A percentile compares a stretch with the other conserved stretches of the same genome.
Conservation (phyloP, 2,113 vertebrate species). For the Neopipo cinnamomea region DNA sequence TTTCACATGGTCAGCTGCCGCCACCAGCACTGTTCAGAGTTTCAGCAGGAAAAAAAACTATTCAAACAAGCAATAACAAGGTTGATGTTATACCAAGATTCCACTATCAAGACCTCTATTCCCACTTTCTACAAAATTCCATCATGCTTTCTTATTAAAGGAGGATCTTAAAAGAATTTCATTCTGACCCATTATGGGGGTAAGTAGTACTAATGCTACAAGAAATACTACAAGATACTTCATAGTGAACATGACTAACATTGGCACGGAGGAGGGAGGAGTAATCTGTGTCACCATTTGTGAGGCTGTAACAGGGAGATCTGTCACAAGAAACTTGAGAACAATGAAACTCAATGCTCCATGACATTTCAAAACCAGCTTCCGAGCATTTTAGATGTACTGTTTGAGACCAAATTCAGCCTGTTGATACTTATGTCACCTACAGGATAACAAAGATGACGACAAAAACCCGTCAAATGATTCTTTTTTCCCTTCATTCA, state of each 20-base stretch:
- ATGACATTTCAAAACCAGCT: not conserved
- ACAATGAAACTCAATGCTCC: not conserved
- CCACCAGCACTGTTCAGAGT: not conserved
- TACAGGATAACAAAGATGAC: not conserved
- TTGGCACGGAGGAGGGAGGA: accelerated
- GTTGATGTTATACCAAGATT: not conserved
- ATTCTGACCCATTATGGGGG: not conserved
- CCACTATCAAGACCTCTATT: not conserved
- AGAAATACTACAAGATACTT: not conserved
- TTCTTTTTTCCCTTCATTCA: not conserved
- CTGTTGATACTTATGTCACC: not conserved
- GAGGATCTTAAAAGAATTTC: not conserved
- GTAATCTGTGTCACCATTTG: not conserved
- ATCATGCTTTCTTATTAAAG: not conserved
- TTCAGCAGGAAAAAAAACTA: not conserved
- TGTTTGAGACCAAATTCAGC: not conserved
- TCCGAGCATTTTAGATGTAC: not conserved
- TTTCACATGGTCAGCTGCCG: not conserved
- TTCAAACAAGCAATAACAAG: not conserved
- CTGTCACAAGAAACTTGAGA: not conserved
- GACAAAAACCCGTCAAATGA: not conserved
- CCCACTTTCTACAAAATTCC: not conserved
- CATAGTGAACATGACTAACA: not conserved
- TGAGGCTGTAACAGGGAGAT: not conserved
- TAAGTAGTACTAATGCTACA: not conserved